These are phyloP conservation scores for Mythimna loreyi DNA, from an alignment of 2,888 invertebrate genomes.

Conservation along the genomic window DNA sequence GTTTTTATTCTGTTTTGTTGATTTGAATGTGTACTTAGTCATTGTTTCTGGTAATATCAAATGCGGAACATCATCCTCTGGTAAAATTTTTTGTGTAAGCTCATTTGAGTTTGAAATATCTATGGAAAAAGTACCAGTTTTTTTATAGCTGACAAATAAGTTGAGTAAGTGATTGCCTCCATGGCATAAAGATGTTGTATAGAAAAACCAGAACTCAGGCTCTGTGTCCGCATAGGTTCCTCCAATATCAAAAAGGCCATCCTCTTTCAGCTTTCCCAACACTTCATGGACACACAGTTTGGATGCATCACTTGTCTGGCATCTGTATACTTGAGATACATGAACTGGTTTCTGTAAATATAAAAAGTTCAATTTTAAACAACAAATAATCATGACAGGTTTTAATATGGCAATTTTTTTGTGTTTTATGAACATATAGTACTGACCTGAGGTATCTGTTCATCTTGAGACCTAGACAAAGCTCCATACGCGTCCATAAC, in stretches of 20 bases:
- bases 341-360: conserved; percentile 68
- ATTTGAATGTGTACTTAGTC: conserved; percentile 70
- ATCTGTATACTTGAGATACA: conserved; percentile 73
- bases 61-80: conserved; percentile 51
- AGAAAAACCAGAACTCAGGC: conserved; percentile 84
- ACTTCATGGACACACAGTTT: conserved; percentile 76
- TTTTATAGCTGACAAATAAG: conserved; percentile 80
- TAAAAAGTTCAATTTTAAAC: background rate
- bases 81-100: conserved; percentile 47
- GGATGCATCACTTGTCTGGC: conserved; percentile 73
- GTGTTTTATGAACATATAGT: background rate
- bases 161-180: conserved; percentile 77
- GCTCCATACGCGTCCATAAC: conserved; percentile 20
- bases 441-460: conserved; percentile 20
- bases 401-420: background rate
- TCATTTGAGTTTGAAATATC: conserved; percentile 71
- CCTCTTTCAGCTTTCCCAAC: conserved; percentile 68
- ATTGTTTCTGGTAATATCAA: conserved; percentile 61
- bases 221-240: conserved; percentile 75
- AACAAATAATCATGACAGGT: background rate
- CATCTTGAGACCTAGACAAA: conserved; percentile 4
- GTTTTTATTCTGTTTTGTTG: conserved; percentile 71
- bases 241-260: conserved; percentile 79
- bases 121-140: conserved; percentile 73
- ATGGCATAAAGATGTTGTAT: conserved; percentile 74